Percentiles rank a stretch among this genome's conserved stretches.
These are phyloP conservation scores for Tenualosa ilisha DNA, from an alignment of 2,797 vertebrate genomes.

Conservation along the genomic window DNA sequence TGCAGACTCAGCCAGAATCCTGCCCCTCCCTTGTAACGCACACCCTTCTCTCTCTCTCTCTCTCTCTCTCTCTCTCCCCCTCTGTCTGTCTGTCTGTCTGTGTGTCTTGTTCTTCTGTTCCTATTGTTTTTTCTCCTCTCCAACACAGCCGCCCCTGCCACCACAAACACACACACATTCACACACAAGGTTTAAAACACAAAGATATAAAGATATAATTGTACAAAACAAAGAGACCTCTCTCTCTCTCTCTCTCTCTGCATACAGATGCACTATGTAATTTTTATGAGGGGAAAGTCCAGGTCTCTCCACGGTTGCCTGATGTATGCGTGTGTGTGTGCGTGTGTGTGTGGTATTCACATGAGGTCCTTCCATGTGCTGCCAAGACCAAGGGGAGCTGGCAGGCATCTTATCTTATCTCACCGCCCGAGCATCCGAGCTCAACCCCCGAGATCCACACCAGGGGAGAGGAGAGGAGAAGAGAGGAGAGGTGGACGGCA, in stretches of 20 bases:
- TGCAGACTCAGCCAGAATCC: conserved; percentile 49
- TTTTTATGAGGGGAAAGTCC: conserved; percentile 17
- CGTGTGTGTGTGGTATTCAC: conserved; percentile 5
- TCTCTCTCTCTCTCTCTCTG: neutral
- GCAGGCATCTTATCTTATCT: conserved; percentile 8
- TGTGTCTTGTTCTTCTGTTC: neutral
- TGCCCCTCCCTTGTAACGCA: conserved; percentile 7
- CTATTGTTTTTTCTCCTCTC: neutral
- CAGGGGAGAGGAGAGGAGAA: no score
- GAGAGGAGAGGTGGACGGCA: neutral
- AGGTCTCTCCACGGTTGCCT: neutral
- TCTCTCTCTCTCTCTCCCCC: neutral
- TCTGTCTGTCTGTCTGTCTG: neutral
- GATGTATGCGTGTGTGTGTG: conserved; percentile 2
- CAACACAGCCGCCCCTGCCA: neutral
- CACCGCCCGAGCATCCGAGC: neutral
- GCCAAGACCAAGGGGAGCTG: conserved; percentile 12
- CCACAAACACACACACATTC: neutral
- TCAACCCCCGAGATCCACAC: neutral
- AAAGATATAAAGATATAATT: conserved; percentile 8
- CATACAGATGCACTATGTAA: neutral
- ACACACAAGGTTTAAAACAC: neutral
- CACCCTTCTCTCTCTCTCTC: neutral
- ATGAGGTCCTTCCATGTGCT: conserved; percentile 13
- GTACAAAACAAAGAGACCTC: neutral